Base-by-base conservation (phyloP, 2,797 vertebrate species). In the Coluber constrictor region DNA sequence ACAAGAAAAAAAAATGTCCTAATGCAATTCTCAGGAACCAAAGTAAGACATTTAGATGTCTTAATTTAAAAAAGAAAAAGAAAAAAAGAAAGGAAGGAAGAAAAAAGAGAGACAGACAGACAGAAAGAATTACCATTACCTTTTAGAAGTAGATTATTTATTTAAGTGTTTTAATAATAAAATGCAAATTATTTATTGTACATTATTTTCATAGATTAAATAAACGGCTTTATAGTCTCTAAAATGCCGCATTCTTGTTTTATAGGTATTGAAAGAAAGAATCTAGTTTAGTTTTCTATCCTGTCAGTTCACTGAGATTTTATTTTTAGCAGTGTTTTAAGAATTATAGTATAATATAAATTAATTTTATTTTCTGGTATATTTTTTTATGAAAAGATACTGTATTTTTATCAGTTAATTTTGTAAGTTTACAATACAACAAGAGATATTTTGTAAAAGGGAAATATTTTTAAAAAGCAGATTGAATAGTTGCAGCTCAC, bases 181-280 rank as follows among this genome's bases (percentile, higher is more conserved):
- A 98, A 98, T 98, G 97, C 95, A 99, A 98, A 99, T 98, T 99
- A 99, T 99, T 99, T 99, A 99, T 99, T 99, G 98, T 98, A 99
- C 97, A 98, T 99, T 99, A 99, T 99, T 99, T 99, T 99, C 99
- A 99, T 99, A 99, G 98, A 97, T 98, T 98, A 98, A 98, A 98
- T 98, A 97, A 98, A 98, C 97, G 98, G 97, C 97, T 98, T 98
- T 98, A 98, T 97, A 97, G 97, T 97, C 97, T 95, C 74, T 88
- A 94, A 95, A 96, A 93, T 90, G 95, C 94, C 25, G 86, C 96
- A 96, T 97, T 59, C 93, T 93, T 94, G 29, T 29, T 32, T 32
- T 93, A 87, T 95, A 8, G 0, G 51, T 27, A 0, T 91, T 47
- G n/a, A n/a, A 60, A 88, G 23, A 11, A 63, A 16, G 88, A 86